Percentiles rank a stretch among this genome's conserved stretches.
Conservation (phyloP, 2,113 vertebrate genomes). For the Nansenia antarctica region DNA sequence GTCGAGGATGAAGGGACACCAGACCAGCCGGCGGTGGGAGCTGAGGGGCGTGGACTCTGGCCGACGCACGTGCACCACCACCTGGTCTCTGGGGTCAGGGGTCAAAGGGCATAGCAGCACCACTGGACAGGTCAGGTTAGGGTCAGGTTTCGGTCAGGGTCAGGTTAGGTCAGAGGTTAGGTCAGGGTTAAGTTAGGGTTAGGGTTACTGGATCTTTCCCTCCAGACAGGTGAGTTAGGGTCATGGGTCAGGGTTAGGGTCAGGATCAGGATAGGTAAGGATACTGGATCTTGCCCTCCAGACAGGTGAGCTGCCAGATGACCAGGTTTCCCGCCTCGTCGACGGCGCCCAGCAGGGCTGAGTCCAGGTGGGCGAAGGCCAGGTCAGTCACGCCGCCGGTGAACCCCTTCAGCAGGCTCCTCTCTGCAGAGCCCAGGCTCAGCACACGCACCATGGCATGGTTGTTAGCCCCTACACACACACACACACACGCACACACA, state of each 20-base stretch:
- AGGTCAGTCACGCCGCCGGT: slow-evolving; percentile 90
- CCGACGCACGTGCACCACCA: slow-evolving; percentile 86
- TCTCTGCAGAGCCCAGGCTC: slow-evolving; percentile 84
- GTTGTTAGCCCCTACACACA: slow-evolving; percentile 84
- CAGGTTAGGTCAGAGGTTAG: too few species aligned
- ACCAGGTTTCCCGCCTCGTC: slow-evolving; percentile 96
- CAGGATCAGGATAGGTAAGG: too few species aligned
- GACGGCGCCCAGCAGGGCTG: slow-evolving; percentile 90
- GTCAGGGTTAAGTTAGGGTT: too few species aligned
- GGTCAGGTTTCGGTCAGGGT: too few species aligned
- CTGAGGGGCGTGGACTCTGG: slow-evolving; percentile 85
- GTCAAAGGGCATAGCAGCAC: slow-evolving; percentile 70
- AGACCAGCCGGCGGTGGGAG: slow-evolving; percentile 91
- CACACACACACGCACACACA: background rate
- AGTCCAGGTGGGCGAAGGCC: slow-evolving; percentile 96
- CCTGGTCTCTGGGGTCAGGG: slow-evolving; percentile 82
- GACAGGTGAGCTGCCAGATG: slow-evolving; percentile 91
- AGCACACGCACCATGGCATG: slow-evolving; percentile 93
- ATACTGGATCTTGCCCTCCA: slow-evolving; percentile 93
- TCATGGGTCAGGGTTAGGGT: too few species aligned
- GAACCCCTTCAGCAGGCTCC: slow-evolving; percentile 93
- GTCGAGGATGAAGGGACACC: slow-evolving; percentile 95
- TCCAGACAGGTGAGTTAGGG: too few species aligned
- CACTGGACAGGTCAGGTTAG: too few species aligned
- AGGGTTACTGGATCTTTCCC: too few species aligned